Evolutionary conservation across 2,113 vertebrate species (phyloP), one percentile per base, ranked within the genome.

Genomic region (Sitta europaea): DNA sequence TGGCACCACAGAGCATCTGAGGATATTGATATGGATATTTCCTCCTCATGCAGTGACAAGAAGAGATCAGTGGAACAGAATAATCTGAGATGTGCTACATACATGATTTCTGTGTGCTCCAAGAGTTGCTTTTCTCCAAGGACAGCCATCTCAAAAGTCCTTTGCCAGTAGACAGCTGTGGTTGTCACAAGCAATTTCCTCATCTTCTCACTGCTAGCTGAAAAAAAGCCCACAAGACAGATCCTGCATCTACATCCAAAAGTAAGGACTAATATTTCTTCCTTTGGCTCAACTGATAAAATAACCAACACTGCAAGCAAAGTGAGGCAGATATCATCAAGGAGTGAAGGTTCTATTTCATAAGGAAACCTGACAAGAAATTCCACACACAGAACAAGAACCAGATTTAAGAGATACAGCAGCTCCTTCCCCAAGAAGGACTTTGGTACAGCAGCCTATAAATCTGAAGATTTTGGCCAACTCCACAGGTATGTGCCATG

Each of bases 91-190:
- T 28, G 9, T 22, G 9, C 21, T 36, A 4, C 15, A 31, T 9
- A 8, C 4, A 6, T 3, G 5, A 75, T 10, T 68, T 38, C 55
- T 31, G 0, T 3, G 12, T 33, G 42, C n/a, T 57, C n/a, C 42
- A 86, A 48, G 50, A 75, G 61, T 17, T 3, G 13, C 14, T 67
- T n/a, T n/a, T 40, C 40, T 38, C 29, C 50, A 38, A n/a, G 66
- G 45, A 50, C 45, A 65, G 22, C 10, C 24, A 14, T 40, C 62
- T 63, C 40, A 36, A 33, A 55, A 9, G 31, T 6, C 75, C 71
- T 73, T 54, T 42, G 40, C n/a, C 51, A 73, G 25, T 6, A 57
- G 74, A 73, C n/a, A 83, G 35, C 38, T 77, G 58, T 28, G 24
- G 14, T 2, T 93, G 78, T 66, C 75, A 75, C 71, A 90, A 68